These are phyloP conservation scores for Styela plicata DNA, from an alignment of 23 tunicate genomes.

Conservation along the genomic window DNA sequence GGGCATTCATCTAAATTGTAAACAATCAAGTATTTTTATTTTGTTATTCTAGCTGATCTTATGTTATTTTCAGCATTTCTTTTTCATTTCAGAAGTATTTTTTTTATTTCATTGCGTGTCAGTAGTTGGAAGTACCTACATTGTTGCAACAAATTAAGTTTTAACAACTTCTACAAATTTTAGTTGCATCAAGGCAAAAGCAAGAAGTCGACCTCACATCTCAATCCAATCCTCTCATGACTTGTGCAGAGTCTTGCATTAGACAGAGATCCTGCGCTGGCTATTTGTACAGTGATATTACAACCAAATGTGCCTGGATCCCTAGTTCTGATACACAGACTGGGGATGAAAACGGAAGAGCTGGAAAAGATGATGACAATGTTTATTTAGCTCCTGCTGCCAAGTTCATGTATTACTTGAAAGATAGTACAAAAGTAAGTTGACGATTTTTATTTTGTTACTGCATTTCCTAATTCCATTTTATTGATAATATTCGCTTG, in stretches of 20 bases:
- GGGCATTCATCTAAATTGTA: too few relatives aligned
- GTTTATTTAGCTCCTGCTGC: constrained; percentile 10
- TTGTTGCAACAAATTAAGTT: too few relatives aligned
- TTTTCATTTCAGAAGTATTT: too few relatives aligned
- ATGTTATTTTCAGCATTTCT: too few relatives aligned
- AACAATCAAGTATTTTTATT: too few relatives aligned
- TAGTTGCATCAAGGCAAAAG: constrained; percentile 1
- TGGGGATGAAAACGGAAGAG: neutral
- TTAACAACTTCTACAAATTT: too few relatives aligned
- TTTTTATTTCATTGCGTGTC: too few relatives aligned
- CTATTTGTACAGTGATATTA: constrained; percentile 38
- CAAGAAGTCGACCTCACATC: constrained; percentile 50
- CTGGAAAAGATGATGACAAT: neutral
- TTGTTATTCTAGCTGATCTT: too few relatives aligned
- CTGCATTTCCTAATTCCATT: too few relatives aligned
- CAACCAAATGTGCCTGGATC: constrained; percentile 57
- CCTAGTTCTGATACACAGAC: constrained; percentile 1
- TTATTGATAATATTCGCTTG: too few relatives aligned
- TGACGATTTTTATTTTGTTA: too few relatives aligned
- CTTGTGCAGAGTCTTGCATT: constrained; percentile 77
- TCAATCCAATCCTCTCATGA: constrained; percentile 40
- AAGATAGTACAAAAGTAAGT: neutral
- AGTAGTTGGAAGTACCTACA: too few relatives aligned
- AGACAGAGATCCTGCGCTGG: constrained; percentile 51
- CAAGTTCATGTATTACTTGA: constrained; percentile 9